Conservation (phyloP, 2,888 invertebrate genomes). For the Epinotia nisella region DNA sequence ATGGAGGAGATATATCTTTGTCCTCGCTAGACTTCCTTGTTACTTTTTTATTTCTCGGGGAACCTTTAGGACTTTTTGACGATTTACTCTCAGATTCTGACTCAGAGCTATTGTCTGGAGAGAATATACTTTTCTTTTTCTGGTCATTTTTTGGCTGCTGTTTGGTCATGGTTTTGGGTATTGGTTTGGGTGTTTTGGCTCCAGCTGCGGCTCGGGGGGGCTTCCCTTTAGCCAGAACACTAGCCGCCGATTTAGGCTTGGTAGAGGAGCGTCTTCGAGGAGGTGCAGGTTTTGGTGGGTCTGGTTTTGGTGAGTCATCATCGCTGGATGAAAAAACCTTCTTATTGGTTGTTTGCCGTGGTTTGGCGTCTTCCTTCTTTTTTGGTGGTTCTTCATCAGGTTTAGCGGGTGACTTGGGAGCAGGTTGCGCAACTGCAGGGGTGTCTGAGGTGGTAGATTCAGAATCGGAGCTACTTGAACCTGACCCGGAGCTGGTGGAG, state of each 20-base stretch:
- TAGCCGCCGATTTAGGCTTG: constrained; percentile 87
- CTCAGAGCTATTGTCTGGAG: constrained; percentile 88
- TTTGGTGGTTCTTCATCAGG: constrained; percentile 66
- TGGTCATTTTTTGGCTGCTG: constrained; percentile 44
- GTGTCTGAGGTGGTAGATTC: constrained; percentile 86
- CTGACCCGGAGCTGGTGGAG: constrained; percentile 88
- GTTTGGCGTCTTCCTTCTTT: constrained; percentile 71
- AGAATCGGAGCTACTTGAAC: constrained; percentile 88
- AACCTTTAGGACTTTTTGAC: constrained; percentile 63
- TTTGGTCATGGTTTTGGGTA: constrained; percentile 52
- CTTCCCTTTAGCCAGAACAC: constrained; percentile 85
- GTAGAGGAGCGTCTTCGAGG: constrained; percentile 80
- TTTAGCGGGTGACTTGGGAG: constrained; percentile 69
- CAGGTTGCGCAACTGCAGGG: constrained; percentile 56
- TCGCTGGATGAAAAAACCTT: constrained; percentile 86
- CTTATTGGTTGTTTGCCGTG: constrained; percentile 69
- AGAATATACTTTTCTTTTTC: constrained; percentile 92
- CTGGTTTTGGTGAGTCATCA: constrained; percentile 81
- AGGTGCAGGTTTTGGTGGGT: constrained; percentile 67
- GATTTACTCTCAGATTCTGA: constrained; percentile 76
- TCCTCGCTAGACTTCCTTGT: constrained; percentile 75
- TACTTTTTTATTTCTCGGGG: constrained; percentile 65
- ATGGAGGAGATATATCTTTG: constrained; percentile 60
- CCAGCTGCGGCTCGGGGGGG: constrained; percentile 65
- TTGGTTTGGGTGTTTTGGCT: constrained; percentile 74